These are phyloP conservation scores for Balearica regulorum DNA, from an alignment of 2,797 vertebrate species.

Conservation along the genomic window DNA sequence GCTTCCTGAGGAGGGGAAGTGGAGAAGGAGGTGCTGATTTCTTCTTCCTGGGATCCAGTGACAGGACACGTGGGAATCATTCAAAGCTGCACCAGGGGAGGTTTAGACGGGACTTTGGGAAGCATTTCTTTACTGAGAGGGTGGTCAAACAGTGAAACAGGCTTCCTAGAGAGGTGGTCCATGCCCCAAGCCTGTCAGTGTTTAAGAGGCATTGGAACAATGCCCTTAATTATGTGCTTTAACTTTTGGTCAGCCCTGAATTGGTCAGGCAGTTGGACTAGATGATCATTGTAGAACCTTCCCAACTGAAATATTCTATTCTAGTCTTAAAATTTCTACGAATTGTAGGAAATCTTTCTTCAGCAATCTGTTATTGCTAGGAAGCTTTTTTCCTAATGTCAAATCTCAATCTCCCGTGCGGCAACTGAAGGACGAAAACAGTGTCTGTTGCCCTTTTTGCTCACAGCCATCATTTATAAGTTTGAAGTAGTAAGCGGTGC, in stretches of 20 bases:
- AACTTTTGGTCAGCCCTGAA: background rate
- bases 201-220: too few relatives aligned
- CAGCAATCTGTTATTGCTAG: background rate
- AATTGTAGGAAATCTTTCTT: background rate
- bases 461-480: background rate
- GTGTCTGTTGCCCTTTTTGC: background rate
- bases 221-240: background rate
- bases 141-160: too few relatives aligned
- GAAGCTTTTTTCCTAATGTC: background rate
- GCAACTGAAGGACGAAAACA: background rate
- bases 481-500: background rate
- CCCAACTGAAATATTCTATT: background rate
- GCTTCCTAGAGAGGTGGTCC: too few relatives aligned
- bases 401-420: background rate
- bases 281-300: background rate
- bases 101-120: background rate
- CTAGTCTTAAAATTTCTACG: background rate
- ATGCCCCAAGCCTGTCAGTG: too few relatives aligned
- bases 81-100: background rate
- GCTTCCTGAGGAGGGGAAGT: too few relatives aligned
- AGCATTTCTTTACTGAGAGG: background rate
- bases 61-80: accelerated
- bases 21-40: background rate
- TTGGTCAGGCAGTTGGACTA: background rate
- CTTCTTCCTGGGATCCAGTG: background rate